These are phyloP conservation scores for Metalampra italica DNA, from an alignment of 2,888 invertebrate genomes.

Conservation along the genomic window DNA sequence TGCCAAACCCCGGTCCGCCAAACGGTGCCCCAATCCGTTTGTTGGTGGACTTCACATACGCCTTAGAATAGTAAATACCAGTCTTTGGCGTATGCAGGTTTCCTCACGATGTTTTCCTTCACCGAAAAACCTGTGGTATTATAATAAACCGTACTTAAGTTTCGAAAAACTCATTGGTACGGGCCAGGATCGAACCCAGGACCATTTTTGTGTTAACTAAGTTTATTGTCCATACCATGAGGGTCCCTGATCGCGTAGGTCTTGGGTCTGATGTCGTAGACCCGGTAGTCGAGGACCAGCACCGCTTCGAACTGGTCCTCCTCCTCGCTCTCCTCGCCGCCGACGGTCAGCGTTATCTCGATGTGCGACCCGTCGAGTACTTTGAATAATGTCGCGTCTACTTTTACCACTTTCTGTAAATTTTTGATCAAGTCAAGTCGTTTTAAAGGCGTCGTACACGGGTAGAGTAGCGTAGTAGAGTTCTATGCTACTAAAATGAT, in stretches of 20 bases:
- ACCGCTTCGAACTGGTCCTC: constrained; percentile 35
- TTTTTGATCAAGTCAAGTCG: background rate
- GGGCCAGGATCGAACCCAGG: no score
- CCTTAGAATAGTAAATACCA: background rate
- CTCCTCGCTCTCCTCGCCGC: constrained; percentile 30
- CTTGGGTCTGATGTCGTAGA: constrained; percentile 59
- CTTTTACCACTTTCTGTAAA: constrained; percentile 43
- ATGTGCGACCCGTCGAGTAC: constrained; percentile 55
- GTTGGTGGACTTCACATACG: background rate
- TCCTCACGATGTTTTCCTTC: no score
- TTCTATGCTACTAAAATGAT: no score
- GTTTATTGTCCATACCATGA: background rate
- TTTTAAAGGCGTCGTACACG: no score
- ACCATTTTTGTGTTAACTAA: no score
- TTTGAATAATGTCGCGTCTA: constrained; percentile 54
- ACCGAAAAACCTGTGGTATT: no score
- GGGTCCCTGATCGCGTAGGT: constrained; percentile 40
- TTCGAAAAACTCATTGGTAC: no score
- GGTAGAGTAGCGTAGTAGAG: no score
- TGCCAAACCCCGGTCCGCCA: no score
- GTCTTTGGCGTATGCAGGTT: background rate
- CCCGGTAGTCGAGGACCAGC: constrained; percentile 51
- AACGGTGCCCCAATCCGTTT: no score
- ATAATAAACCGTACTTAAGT: no score
- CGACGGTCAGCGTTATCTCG: constrained; percentile 43